phyloP scores from a whole-genome alignment of 2,113 vertebrate genomes.

The mouse (Mus musculus) region DNA sequence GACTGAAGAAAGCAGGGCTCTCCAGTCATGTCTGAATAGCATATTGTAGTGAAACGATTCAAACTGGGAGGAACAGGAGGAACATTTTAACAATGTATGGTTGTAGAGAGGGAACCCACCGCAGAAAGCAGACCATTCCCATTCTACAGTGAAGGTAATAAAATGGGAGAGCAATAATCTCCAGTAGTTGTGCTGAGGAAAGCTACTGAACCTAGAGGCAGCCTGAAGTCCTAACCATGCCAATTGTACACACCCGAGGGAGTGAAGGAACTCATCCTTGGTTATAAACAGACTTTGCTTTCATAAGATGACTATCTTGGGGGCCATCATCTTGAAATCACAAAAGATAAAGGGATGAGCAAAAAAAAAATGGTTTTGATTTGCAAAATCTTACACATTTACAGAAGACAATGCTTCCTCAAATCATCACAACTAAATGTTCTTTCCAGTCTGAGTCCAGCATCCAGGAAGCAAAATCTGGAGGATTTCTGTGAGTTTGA shows the following conservation, averaged over 20 bases:
- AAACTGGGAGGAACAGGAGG: neutral
- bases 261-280: neutral
- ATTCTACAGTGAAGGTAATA: neutral
- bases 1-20: neutral
- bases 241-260: neutral
- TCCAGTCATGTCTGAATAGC: neutral
- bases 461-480: neutral
- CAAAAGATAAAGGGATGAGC: neutral
- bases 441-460: neutral
- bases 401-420: neutral
- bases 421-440: constrained; percentile 6
- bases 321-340: constrained; percentile 17
- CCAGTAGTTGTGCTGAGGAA: neutral
- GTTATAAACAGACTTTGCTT: constrained; percentile 4
- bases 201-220: neutral
- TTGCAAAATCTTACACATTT: neutral
- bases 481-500: neutral
- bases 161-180: neutral
- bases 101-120: neutral
- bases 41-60: neutral
- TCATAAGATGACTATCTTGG: neutral
- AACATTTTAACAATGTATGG: neutral
- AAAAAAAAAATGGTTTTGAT: neutral
- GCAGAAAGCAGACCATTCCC: neutral
- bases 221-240: neutral